These are phyloP conservation scores for Carpatolechia fugitivella DNA, from an alignment of 2,888 invertebrate genomes.

Conservation along the genomic window DNA sequence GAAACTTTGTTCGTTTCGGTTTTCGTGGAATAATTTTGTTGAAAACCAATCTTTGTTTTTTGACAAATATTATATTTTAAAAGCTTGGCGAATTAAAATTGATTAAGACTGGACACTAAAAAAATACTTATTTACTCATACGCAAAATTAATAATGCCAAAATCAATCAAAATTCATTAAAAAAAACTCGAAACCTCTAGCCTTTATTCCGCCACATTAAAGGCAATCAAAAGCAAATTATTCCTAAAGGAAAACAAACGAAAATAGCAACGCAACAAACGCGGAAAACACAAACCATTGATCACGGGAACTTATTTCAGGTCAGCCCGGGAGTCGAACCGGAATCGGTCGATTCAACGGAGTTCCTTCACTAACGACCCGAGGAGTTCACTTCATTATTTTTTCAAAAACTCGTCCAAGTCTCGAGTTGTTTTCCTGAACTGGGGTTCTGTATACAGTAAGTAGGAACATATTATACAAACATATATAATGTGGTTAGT, in stretches of 20 bases:
- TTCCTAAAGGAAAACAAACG: not conserved
- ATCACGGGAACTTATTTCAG: slow-evolving; percentile 2
- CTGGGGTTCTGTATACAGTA: not conserved
- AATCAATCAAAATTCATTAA: no score
- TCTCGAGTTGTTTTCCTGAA: not conserved
- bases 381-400: slow-evolving; percentile 5
- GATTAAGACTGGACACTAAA: no score
- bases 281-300: slow-evolving; percentile 4
- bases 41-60: no score
- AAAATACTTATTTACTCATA: no score
- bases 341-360: not conserved
- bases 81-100: no score
- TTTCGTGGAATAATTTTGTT: no score
- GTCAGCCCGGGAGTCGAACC: not conserved
- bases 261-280: not conserved
- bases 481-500: no score
- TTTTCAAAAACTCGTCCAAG: not conserved
- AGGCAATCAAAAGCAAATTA: slow-evolving; percentile 1
- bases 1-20: no score
- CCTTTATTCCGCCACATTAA: not conserved
- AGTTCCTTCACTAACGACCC: not conserved
- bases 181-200: not conserved
- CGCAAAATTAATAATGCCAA: no score
- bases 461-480: no score
- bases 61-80: no score